Percentiles rank a stretch among this genome's conserved stretches.
Conservation (phyloP, 2,888 invertebrate genomes). For the Sarcophaga variegata region DNA sequence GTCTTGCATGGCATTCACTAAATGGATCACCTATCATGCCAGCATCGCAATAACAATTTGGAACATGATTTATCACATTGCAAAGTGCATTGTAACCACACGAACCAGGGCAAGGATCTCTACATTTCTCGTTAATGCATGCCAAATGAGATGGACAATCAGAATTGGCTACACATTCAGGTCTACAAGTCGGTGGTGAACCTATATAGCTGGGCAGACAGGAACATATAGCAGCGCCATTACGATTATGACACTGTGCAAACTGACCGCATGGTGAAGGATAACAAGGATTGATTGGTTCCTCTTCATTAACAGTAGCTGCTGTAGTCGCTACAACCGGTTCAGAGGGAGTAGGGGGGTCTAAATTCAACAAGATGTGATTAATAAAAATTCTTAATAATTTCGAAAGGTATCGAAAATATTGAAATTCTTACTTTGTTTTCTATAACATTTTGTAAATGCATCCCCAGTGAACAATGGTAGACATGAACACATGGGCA, state of each 20-base stretch:
- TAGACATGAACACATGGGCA: conserved; percentile 85
- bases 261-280: conserved; percentile 87
- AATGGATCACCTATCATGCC: conserved; percentile 86
- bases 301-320: conserved; percentile 67
- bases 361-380: conserved; percentile 47
- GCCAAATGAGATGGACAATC: conserved; percentile 84
- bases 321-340: conserved; percentile 36
- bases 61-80: conserved; percentile 87
- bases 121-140: conserved; percentile 86
- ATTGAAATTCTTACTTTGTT: conserved; percentile 75
- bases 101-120: conserved; percentile 87
- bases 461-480: conserved; percentile 86
- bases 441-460: conserved; percentile 83
- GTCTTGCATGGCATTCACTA: conserved; percentile 84
- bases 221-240: conserved; percentile 84
- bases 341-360: conserved; percentile 27
- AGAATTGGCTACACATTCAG: conserved; percentile 83
- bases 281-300: conserved; percentile 83
- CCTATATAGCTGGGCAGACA: conserved; percentile 85
- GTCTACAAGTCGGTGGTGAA: conserved; percentile 84
- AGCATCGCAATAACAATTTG: conserved; percentile 88
- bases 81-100: conserved; percentile 89
- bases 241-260: conserved; percentile 86
- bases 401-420: background rate
- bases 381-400: background rate